These are phyloP conservation scores for Andricus quercusramuli DNA, from an alignment of 2,888 invertebrate species.

Conservation along the genomic window DNA sequence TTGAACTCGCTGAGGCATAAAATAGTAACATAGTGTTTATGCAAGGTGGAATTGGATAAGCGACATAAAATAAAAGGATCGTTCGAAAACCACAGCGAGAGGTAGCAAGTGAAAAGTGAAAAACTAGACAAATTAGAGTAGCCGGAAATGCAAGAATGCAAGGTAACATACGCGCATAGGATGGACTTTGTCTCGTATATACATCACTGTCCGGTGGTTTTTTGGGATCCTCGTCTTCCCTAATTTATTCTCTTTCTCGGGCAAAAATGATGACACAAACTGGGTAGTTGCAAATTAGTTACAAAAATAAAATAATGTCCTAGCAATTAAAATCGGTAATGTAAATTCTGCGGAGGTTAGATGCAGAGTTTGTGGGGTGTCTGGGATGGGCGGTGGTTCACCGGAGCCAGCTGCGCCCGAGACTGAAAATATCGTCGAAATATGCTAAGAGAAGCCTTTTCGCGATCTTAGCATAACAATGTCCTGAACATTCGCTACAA, in stretches of 20 bases:
- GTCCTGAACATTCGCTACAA: constrained; percentile 69
- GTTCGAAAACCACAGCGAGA: constrained; percentile 36
- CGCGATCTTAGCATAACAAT: constrained; percentile 74
- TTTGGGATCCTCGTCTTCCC: constrained; percentile 12
- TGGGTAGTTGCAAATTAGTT: constrained; percentile 34
- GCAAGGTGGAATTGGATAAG: constrained; percentile 33
- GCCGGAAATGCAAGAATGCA: constrained; percentile 30
- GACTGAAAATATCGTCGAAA: constrained; percentile 71
- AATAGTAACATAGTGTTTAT: constrained; percentile 15
- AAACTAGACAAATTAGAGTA: constrained; percentile 26
- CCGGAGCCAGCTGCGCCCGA: constrained; percentile 58
- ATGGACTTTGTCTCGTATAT: constrained; percentile 33
- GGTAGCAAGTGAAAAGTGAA: constrained; percentile 11
- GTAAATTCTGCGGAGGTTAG: constrained; percentile 56
- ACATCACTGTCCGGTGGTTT: constrained; percentile 28
- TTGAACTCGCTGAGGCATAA: not conserved
- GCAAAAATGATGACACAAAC: not conserved
- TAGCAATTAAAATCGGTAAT: constrained; percentile 67
- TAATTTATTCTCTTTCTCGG: constrained; percentile 24
- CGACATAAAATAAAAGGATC: constrained; percentile 39
- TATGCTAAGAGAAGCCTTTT: constrained; percentile 71
- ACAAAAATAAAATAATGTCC: constrained; percentile 56
- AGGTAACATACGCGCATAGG: constrained; percentile 24
- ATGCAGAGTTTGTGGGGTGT: constrained; percentile 9
- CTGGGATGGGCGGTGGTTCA: constrained; percentile 35